Evolutionary conservation across 1,140 invertebrate genomes (phyloP).

Genomic region (Rhopalosiphum maidis): DNA sequence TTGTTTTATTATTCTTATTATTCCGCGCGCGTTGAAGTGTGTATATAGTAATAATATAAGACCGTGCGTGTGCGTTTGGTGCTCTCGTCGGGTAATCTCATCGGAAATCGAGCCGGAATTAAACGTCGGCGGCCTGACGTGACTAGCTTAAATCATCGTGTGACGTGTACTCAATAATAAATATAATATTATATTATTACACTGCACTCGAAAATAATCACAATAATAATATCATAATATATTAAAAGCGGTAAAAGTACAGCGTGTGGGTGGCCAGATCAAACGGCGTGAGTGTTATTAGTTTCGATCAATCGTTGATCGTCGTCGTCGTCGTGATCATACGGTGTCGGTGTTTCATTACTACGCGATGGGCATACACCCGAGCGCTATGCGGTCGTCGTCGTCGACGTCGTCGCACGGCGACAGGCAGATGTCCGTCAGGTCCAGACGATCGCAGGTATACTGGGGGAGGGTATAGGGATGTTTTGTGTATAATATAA

Average conservation of each 20-base stretch:
- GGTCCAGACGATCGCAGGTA: conserved; percentile 53
- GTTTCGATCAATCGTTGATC: not conserved
- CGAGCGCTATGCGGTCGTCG: conserved; percentile 50
- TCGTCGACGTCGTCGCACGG: conserved; percentile 29
- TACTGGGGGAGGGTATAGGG: not conserved
- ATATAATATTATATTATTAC: not conserved
- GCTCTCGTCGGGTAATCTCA: not conserved
- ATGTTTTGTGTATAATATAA: not conserved
- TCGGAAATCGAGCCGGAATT: not conserved
- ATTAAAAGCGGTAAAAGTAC: not conserved
- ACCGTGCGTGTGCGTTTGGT: not conserved
- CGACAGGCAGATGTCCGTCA: conserved; percentile 52
- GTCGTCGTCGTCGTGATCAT: not conserved
- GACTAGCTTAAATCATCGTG: not conserved
- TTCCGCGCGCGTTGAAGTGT: not conserved
- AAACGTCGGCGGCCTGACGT: not conserved
- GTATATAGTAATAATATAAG: not conserved
- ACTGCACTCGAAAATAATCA: not conserved
- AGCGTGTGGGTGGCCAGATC: not conserved
- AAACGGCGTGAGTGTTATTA: not conserved
- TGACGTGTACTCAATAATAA: not conserved
- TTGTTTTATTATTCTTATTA: conserved; percentile 34
- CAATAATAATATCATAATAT: too few relatives aligned
- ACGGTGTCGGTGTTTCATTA: conserved; percentile 51
- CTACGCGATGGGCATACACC: conserved; percentile 54